phyloP scores from a whole-genome alignment of 2,113 vertebrate genomes.

The Rostratula benghalensis region DNA sequence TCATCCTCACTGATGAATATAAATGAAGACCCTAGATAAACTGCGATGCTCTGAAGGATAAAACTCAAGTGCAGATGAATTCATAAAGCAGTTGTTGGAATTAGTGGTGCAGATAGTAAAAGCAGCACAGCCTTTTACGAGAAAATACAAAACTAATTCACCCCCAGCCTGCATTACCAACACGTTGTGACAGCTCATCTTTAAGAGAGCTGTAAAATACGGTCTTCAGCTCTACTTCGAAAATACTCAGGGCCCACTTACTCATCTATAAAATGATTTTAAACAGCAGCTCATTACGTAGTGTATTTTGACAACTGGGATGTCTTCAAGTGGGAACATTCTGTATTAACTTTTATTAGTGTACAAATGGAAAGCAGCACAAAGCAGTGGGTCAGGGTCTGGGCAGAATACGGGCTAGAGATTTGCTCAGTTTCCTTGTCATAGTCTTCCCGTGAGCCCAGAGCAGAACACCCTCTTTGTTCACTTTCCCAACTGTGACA shows the following conservation, averaged over 20 bases:
- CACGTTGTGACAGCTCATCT: neutral
- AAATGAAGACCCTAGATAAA: conserved; percentile 26
- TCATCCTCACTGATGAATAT: conserved; percentile 22
- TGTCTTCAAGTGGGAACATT: neutral
- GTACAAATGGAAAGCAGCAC: neutral
- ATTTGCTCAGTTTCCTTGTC: neutral
- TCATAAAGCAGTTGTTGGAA: neutral
- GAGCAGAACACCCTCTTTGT: neutral
- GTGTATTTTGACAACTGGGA: neutral
- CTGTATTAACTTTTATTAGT: neutral
- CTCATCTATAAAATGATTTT: neutral
- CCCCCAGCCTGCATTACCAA: neutral
- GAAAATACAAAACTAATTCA: neutral
- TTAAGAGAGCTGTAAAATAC: neutral
- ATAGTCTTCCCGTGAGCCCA: neutral
- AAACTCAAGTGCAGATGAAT: conserved; percentile 1
- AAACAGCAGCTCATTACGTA: neutral
- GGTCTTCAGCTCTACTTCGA: neutral
- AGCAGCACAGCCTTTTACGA: neutral
- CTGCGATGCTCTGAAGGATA: conserved; percentile 29
- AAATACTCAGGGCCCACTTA: neutral
- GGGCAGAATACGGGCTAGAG: neutral
- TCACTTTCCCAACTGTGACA: neutral
- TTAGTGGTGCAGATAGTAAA: neutral
- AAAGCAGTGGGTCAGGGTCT: neutral